Conservation (phyloP, 2,888 invertebrate genomes). For the Protonemura montana region DNA sequence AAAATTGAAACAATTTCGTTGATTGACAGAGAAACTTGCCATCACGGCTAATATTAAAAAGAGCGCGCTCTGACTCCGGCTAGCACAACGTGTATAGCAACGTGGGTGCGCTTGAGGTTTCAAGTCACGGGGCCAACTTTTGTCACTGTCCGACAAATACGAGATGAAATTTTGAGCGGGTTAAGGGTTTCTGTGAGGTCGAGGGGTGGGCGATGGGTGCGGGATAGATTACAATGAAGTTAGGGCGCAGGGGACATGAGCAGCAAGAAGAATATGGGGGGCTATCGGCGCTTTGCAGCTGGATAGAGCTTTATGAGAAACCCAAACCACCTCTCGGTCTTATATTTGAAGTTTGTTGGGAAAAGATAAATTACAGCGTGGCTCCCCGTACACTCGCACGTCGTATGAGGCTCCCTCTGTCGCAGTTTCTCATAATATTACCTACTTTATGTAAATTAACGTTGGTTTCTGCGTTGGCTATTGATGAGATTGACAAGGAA, state of each 20-base stretch:
- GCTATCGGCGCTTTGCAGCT: constrained; percentile 40
- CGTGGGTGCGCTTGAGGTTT: constrained; percentile 29
- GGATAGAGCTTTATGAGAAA: constrained; percentile 42
- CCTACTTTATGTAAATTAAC: constrained; percentile 44
- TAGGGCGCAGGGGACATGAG: constrained; percentile 24
- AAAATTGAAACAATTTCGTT: background rate
- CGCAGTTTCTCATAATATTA: background rate
- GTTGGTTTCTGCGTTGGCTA: constrained; percentile 20
- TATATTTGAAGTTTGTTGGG: constrained; percentile 45
- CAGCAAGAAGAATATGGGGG: constrained; percentile 43
- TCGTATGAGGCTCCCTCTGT: background rate
- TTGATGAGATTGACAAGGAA: background rate
- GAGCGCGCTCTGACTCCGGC: no score
- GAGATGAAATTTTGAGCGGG: constrained; percentile 47
- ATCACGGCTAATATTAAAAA: background rate
- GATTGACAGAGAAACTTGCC: background rate
- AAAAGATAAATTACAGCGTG: constrained; percentile 40
- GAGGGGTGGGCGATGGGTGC: constrained; percentile 26
- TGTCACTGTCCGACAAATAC: constrained; percentile 49
- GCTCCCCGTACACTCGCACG: constrained; percentile 24
- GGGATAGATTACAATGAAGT: constrained; percentile 40
- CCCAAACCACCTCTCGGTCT: constrained; percentile 33
- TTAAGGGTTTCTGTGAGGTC: background rate
- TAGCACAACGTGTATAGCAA: no score
- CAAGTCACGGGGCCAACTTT: constrained; percentile 48